Percentiles rank a stretch among this genome's conserved stretches.
Conservation (phyloP, 2,888 invertebrate genomes). For the Rhaphigaster nebulosa region DNA sequence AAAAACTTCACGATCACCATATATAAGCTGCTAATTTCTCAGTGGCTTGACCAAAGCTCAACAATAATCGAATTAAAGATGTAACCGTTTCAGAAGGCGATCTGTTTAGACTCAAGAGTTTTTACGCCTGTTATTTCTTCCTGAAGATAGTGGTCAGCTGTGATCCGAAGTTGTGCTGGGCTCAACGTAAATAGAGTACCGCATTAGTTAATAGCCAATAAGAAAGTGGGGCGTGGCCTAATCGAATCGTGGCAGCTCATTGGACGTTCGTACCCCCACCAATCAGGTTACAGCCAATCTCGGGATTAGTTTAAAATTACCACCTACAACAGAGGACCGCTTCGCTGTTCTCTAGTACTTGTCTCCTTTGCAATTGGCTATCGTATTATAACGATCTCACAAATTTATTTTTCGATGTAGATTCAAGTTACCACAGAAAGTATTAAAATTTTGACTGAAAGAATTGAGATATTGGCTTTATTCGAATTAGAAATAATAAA, state of each 20-base stretch:
- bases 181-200: constrained; percentile 33
- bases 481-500: too few relatives aligned
- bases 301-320: constrained; percentile 48
- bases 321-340: neutral
- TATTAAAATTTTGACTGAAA: neutral
- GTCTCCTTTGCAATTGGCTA: neutral
- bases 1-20: too few relatives aligned
- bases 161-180: constrained; percentile 4
- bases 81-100: neutral
- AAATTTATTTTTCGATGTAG: neutral
- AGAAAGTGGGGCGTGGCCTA: constrained; percentile 31
- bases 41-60: neutral
- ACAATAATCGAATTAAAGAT: neutral
- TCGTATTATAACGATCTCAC: neutral
- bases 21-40: too few relatives aligned
- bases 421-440: neutral
- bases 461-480: too few relatives aligned
- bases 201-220: constrained; percentile 50
- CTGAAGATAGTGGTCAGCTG: constrained; percentile 14
- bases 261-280: constrained; percentile 29
- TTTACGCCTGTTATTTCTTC: neutral
- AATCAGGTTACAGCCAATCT: constrained; percentile 49
- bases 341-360: neutral
- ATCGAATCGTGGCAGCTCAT: constrained; percentile 48
- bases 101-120: neutral